These are phyloP conservation scores for Ciconia nigra DNA, from an alignment of 2,797 vertebrate species.

Conservation along the genomic window DNA sequence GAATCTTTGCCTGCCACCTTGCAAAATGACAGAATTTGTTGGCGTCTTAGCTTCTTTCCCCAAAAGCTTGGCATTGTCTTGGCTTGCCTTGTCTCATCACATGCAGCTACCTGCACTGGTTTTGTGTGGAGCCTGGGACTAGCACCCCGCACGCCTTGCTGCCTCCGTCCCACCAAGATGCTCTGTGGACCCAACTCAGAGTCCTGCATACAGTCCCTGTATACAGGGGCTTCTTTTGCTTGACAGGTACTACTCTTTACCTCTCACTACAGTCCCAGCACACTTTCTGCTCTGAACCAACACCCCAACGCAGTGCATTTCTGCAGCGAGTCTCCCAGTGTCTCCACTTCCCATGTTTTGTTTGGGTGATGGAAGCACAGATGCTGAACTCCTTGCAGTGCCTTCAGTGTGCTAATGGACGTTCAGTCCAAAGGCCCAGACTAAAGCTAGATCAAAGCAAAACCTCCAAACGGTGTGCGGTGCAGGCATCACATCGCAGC, in stretches of 20 bases:
- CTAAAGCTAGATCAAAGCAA: background rate
- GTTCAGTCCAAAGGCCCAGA: background rate
- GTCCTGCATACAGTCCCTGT: background rate
- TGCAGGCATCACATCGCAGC: background rate
- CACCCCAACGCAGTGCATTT: background rate
- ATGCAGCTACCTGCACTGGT: background rate
- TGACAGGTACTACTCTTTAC: background rate
- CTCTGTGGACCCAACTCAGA: background rate
- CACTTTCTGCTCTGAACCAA: background rate
- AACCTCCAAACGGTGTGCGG: background rate
- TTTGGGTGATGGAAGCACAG: background rate
- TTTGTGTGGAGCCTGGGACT: background rate
- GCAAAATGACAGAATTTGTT: background rate
- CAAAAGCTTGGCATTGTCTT: background rate
- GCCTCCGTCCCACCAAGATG: background rate
- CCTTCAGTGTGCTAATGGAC: background rate
- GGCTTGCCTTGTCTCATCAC: background rate
- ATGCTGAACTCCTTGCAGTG: background rate
- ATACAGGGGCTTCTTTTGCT: background rate
- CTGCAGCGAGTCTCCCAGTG: background rate
- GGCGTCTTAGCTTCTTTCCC: background rate
- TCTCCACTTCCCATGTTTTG: accelerated
- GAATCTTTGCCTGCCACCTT: background rate
- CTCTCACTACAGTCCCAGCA: background rate
- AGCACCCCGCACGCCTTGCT: background rate